Evolutionary conservation across 2,888 invertebrate genomes (phyloP), one percentile per base, ranked within the genome.

Genomic region (Habroteleia sp.): DNA sequence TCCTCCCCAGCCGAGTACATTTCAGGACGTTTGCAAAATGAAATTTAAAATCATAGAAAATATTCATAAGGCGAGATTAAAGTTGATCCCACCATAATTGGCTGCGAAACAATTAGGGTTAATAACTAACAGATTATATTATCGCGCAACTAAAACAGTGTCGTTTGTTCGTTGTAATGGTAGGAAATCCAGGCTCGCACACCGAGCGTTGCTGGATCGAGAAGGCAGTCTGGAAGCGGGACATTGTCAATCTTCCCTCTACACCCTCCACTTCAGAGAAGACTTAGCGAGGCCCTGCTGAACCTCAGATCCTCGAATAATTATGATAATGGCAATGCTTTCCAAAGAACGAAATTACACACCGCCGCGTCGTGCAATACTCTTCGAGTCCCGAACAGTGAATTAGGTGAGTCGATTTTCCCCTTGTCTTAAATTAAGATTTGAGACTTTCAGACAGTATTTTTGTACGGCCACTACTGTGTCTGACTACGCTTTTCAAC

Each of bases 111-210:
- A 46, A 71, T 54, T 63, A 62, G 20, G 33, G 54, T 56, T 62
- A 68, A 69, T 72, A 35, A 39, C 44, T 39, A 13, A 58, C 58
- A 65, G 46, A 65, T 71, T 72, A 48, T 68, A 62, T 54, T 6
- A n/a, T n/a, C n/a, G n/a, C n/a, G 58, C 29, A 16, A 42, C 23
- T 65, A 46, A 41, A 37, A 41, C 16, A 37, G 13, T 11, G 33
- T 62, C 35, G 25, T 11, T 63, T 42, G 33, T 44, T 76, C 13
- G 71, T 54, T 75, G 27, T 66, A 54, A 79, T 65, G 68, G 29
- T 83, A 89, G 85, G 95, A 95, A 87, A 95, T 95, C 74, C 94
- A 95, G 86, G 94, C 94, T 2, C 89, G 94, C 75, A 94, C 94
- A 1, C 95, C 94, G 1, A 94, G 94, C 73, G 93, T 93, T 0